A percentile compares a stretch with the other conserved stretches of the same genome.
Conservation (phyloP, 2,113 vertebrate genomes). For the Gila orcuttii region DNA sequence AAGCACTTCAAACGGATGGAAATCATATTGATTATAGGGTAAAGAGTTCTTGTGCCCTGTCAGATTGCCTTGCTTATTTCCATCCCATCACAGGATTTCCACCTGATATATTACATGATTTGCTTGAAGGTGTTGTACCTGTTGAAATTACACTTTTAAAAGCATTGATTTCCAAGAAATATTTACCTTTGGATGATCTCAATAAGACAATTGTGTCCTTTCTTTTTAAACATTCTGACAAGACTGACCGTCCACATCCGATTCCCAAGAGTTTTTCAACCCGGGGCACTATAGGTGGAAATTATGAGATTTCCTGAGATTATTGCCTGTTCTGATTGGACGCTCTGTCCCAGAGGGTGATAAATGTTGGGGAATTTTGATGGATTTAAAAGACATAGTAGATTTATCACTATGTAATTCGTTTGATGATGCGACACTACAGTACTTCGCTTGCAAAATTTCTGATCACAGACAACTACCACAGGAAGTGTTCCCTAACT, state of each 20-base stretch:
- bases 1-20: slow-evolving; percentile 8
- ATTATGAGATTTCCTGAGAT: slow-evolving; percentile 54
- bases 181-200: slow-evolving; percentile 21
- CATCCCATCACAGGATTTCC: too few species aligned
- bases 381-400: too few species aligned
- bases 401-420: too few species aligned
- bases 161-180: too few species aligned
- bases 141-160: slow-evolving; percentile 43
- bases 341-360: slow-evolving; percentile 49
- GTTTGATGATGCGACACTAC: too few species aligned
- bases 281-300: slow-evolving; percentile 49
- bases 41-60: slow-evolving; percentile 45
- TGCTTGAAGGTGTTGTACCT: slow-evolving; percentile 54
- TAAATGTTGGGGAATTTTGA: neutral
- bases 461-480: too few species aligned
- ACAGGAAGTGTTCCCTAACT: too few species aligned
- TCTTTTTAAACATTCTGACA: slow-evolving; percentile 50
- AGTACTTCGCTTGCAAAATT: too few species aligned
- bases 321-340: slow-evolving; percentile 53
- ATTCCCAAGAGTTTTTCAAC: slow-evolving; percentile 44
- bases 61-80: too few species aligned
- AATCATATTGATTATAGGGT: slow-evolving; percentile 34
- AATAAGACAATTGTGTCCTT: slow-evolving; percentile 45
- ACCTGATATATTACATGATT: neutral
- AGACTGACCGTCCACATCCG: slow-evolving; percentile 49